phyloP scores from a whole-genome alignment of 2,113 vertebrate genomes.

The Carettochelys insculpta region DNA sequence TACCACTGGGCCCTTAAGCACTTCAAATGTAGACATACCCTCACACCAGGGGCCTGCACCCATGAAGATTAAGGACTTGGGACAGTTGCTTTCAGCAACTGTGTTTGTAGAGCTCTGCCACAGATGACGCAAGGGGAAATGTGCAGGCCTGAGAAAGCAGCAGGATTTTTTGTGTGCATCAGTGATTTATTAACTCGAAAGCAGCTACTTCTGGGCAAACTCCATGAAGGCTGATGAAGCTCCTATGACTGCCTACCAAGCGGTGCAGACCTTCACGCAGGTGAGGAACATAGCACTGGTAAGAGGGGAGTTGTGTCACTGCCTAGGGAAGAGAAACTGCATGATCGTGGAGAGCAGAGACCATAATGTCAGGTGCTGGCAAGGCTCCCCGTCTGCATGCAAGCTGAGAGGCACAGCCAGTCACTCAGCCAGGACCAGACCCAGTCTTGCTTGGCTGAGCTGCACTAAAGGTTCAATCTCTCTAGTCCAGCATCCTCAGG shows the following conservation, averaged over 20 bases:
- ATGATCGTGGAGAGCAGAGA: not conserved
- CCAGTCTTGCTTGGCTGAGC: not conserved
- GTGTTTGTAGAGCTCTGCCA: rapidly evolving
- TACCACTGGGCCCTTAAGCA: not conserved
- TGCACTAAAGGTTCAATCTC: too few species aligned
- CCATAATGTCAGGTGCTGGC: not conserved
- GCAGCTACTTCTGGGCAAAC: not conserved
- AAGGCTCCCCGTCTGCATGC: too few species aligned
- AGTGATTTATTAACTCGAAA: not conserved
- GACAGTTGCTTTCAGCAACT: not conserved
- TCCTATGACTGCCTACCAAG: not conserved
- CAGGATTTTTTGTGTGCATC: not conserved
- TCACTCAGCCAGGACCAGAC: not conserved
- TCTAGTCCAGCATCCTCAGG: too few species aligned
- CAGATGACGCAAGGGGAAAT: rapidly evolving
- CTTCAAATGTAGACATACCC: not conserved
- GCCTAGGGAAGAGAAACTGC: too few species aligned
- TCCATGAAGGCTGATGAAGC: not conserved
- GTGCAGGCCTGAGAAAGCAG: not conserved
- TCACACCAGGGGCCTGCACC: not conserved
- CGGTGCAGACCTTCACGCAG: not conserved
- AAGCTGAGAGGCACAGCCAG: not conserved
- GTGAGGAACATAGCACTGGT: rapidly evolving
- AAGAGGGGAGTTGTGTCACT: too few species aligned
- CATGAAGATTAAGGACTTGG: not conserved